Evolutionary conservation across 2,113 vertebrate species (phyloP).

Genomic region (Pitta sordida): DNA sequence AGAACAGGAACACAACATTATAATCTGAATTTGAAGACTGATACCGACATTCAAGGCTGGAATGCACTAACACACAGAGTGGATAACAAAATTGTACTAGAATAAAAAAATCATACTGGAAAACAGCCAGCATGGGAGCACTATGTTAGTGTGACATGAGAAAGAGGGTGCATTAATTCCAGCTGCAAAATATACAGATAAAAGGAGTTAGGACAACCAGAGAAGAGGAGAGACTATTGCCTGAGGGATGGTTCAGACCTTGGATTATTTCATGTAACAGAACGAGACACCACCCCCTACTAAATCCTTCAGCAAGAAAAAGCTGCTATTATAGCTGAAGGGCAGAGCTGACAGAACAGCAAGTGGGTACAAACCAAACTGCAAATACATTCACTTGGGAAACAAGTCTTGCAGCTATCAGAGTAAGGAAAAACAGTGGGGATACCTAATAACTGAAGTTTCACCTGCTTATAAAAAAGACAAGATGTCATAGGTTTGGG

Average conservation of each 20-base stretch:
- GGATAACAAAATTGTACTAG: rapidly evolving
- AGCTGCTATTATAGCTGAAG: neutral
- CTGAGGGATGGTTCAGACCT: neutral
- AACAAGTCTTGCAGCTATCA: neutral
- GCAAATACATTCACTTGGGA: neutral
- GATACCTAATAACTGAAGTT: neutral
- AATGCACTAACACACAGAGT: neutral
- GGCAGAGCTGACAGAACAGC: neutral
- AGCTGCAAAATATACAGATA: neutral
- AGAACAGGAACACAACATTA: neutral
- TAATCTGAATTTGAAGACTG: neutral
- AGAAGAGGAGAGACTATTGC: neutral
- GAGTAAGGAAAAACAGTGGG: neutral
- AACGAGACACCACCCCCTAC: neutral
- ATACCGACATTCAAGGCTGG: neutral
- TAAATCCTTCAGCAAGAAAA: neutral
- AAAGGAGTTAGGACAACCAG: neutral
- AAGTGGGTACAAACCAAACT: neutral
- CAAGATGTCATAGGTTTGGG: neutral
- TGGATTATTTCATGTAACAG: neutral
- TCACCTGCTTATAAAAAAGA: neutral
- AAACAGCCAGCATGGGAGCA: neutral
- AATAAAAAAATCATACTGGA: neutral
- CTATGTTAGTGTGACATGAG: neutral
- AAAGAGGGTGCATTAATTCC: neutral